These are phyloP conservation scores for Brachyptera putata DNA, from an alignment of 2,888 invertebrate species.

Conservation along the genomic window DNA sequence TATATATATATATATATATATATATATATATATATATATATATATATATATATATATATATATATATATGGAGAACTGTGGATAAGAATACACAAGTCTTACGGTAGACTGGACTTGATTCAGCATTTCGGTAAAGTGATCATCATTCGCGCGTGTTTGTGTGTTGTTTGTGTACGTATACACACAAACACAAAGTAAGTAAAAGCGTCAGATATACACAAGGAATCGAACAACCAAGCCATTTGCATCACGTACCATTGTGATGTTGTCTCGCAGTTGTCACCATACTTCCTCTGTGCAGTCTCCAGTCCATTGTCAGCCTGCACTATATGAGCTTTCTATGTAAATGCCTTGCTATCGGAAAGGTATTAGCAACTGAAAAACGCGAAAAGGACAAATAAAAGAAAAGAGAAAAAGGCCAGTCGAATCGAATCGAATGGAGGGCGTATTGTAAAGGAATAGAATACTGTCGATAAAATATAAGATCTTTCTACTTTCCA, in stretches of 20 bases:
- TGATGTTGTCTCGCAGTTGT: constrained; percentile 5
- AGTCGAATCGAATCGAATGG: constrained; percentile 15
- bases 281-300: constrained; percentile 13
- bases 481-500: constrained; percentile 22
- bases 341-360: constrained; percentile 31
- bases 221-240: constrained; percentile 7
- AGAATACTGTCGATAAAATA: constrained; percentile 28
- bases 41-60: too few species aligned
- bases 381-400: constrained; percentile 24
- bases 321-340: constrained; percentile 27
- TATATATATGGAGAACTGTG: too few species aligned
- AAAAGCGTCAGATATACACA: constrained; percentile 7
- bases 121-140: background rate
- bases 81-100: too few species aligned
- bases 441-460: constrained; percentile 18
- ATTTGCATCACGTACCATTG: constrained; percentile 14
- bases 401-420: constrained; percentile 24
- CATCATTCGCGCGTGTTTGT: background rate
- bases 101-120: background rate
- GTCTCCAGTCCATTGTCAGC: constrained; percentile 17
- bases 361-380: constrained; percentile 32
- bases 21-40: too few species aligned
- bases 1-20: too few species aligned
- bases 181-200: background rate
- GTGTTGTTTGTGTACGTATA: background rate